Evolutionary conservation across 2,888 invertebrate genomes (phyloP).

Genomic region (Tenthredo mesomela): DNA sequence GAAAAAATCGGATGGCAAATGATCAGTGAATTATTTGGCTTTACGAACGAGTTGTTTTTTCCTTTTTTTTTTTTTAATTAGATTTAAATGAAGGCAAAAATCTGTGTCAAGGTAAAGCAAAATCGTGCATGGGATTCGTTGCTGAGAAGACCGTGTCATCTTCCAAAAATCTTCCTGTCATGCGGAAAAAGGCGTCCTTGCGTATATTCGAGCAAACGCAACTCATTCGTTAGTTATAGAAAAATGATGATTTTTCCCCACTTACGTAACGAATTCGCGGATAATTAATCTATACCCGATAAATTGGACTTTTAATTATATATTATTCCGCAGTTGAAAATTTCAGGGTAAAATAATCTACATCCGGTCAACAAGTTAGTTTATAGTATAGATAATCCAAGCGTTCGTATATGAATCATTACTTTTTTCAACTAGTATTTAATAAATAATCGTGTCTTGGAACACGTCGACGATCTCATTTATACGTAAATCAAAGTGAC

Average conservation of each 20-base stretch:
- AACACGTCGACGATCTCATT: background rate
- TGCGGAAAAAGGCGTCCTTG: conserved; percentile 4
- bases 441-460: background rate
- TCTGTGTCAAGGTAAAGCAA: background rate
- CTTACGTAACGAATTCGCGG: background rate
- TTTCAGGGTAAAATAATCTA: background rate
- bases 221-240: background rate
- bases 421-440: background rate
- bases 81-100: background rate
- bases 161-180: background rate
- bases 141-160: background rate
- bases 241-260: background rate
- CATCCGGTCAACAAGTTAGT: background rate
- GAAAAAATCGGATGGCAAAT: background rate
- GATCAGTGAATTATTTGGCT: background rate
- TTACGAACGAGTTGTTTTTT: background rate
- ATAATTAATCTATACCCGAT: too few relatives aligned
- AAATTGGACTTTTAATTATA: too few relatives aligned
- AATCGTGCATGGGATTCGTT: background rate
- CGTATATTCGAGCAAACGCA: background rate
- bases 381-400: background rate
- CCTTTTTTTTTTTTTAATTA: background rate
- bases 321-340: too few relatives aligned
- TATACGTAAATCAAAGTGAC: conserved; percentile 19
- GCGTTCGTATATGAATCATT: background rate